phyloP scores from a whole-genome alignment of 2,888 invertebrate species.

The Acleris emargana region DNA sequence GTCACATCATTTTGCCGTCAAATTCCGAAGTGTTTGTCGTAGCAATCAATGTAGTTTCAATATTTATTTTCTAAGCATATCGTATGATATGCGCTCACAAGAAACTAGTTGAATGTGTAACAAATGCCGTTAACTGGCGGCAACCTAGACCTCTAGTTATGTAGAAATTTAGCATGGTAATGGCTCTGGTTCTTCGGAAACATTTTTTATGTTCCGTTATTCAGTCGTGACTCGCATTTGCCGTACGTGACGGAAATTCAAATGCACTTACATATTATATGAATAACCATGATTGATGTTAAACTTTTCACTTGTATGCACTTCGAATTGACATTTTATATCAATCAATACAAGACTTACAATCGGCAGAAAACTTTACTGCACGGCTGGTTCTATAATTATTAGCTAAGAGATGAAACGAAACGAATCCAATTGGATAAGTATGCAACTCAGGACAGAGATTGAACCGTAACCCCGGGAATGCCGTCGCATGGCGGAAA shows the following conservation, averaged over 20 bases:
- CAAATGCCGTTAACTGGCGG: slow-evolving; percentile 52
- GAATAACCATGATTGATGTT: slow-evolving; percentile 48
- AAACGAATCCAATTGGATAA: slow-evolving; percentile 36
- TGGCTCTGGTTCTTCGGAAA: slow-evolving; percentile 60
- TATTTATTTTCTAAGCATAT: background rate
- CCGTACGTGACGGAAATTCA: slow-evolving; percentile 63
- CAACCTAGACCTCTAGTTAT: slow-evolving; percentile 51
- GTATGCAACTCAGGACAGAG: slow-evolving; percentile 8
- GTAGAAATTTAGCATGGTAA: slow-evolving; percentile 62
- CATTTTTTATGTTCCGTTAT: slow-evolving; percentile 64
- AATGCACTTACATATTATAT: slow-evolving; percentile 50
- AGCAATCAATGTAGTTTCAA: background rate
- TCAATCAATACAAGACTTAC: slow-evolving; percentile 26
- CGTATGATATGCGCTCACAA: slow-evolving; percentile 15
- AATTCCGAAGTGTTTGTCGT: too few relatives aligned
- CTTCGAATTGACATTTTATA: background rate
- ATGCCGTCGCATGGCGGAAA: slow-evolving; percentile 44
- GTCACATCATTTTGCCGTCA: too few relatives aligned
- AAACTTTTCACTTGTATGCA: slow-evolving; percentile 22
- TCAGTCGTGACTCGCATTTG: slow-evolving; percentile 57
- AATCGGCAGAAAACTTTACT: slow-evolving; percentile 26
- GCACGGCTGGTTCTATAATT: background rate
- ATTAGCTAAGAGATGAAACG: slow-evolving; percentile 15
- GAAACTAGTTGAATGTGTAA: slow-evolving; percentile 25
- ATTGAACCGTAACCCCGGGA: slow-evolving; percentile 13